These are phyloP conservation scores for Poeciliopsis occidentalis DNA, from an alignment of 2,113 vertebrate species.

Conservation along the genomic window DNA sequence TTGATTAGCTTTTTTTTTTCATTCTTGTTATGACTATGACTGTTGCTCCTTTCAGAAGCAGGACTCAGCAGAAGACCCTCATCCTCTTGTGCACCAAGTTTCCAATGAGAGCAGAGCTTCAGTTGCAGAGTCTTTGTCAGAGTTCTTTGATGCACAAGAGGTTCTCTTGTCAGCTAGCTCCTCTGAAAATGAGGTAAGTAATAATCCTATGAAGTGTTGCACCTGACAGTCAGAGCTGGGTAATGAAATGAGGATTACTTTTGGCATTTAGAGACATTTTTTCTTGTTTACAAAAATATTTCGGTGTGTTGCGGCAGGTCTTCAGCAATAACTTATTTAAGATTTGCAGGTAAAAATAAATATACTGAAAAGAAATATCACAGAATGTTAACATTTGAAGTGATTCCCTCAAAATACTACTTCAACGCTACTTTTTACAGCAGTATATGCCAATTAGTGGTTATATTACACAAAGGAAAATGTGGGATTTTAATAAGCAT, in stretches of 20 bases:
- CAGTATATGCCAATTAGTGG: neutral
- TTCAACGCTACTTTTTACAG: neutral
- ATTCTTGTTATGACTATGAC: constrained; percentile 31
- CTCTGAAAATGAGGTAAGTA: constrained; percentile 94
- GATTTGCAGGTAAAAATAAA: neutral
- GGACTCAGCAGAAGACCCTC: constrained; percentile 82
- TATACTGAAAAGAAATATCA: too few relatives aligned
- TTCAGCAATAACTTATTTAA: neutral
- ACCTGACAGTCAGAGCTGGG: too few relatives aligned
- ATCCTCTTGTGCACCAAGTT: constrained; percentile 88
- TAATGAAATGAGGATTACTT: too few relatives aligned
- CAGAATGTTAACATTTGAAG: neutral
- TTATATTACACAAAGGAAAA: neutral
- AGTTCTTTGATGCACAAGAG: constrained; percentile 98
- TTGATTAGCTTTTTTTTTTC: constrained; percentile 5
- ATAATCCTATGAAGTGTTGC: too few relatives aligned
- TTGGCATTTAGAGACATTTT: neutral
- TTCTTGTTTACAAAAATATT: too few relatives aligned
- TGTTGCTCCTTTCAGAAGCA: constrained; percentile 79
- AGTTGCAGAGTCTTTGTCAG: constrained; percentile 91
- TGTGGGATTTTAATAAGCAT: neutral
- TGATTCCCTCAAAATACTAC: neutral
- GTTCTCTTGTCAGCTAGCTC: constrained; percentile 95
- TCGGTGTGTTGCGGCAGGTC: too few relatives aligned
- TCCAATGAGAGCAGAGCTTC: constrained; percentile 95